Evolutionary conservation across 2,888 invertebrate genomes (phyloP).

Genomic region (Campoplex capitator): DNA sequence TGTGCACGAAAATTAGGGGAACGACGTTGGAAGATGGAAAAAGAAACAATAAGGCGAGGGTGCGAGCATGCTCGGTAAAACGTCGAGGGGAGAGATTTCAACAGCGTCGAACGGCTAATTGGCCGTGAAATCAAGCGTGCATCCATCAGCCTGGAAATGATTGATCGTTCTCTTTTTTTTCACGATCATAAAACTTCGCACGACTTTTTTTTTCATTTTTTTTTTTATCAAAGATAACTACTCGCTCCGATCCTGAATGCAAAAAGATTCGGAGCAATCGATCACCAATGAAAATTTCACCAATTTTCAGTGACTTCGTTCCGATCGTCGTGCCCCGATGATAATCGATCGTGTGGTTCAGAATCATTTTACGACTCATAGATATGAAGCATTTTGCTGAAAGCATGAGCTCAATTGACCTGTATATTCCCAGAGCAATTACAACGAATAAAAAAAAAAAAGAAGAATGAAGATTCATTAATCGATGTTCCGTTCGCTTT

Average conservation of each 20-base stretch:
- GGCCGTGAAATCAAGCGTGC: slow-evolving; percentile 63
- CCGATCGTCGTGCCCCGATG: not conserved
- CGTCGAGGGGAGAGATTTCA: slow-evolving; percentile 47
- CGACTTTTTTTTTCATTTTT: not conserved
- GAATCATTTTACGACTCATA: not conserved
- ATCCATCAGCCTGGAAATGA: slow-evolving; percentile 65
- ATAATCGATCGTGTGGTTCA: not conserved
- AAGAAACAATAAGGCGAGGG: slow-evolving; percentile 36
- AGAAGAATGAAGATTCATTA: slow-evolving; percentile 18
- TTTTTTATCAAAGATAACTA: not conserved
- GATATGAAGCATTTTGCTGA: not conserved
- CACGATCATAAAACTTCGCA: slow-evolving; percentile 12
- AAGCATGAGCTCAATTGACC: slow-evolving; percentile 56
- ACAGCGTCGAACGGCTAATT: slow-evolving; percentile 47
- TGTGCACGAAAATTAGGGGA: slow-evolving; percentile 54
- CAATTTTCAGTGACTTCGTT: no score
- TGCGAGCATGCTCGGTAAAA: slow-evolving; percentile 41
- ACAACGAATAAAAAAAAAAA: not conserved
- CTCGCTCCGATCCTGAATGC: not conserved
- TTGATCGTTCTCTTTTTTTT: slow-evolving; percentile 45
- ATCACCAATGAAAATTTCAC: not conserved
- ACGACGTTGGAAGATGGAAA: slow-evolving; percentile 33
- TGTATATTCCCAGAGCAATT: slow-evolving; percentile 36
- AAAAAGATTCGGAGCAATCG: not conserved
- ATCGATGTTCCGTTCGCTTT: slow-evolving; percentile 17